These are phyloP conservation scores for Stenotaenia linearis DNA, from an alignment of 2,888 invertebrate species.

Conservation along the genomic window DNA sequence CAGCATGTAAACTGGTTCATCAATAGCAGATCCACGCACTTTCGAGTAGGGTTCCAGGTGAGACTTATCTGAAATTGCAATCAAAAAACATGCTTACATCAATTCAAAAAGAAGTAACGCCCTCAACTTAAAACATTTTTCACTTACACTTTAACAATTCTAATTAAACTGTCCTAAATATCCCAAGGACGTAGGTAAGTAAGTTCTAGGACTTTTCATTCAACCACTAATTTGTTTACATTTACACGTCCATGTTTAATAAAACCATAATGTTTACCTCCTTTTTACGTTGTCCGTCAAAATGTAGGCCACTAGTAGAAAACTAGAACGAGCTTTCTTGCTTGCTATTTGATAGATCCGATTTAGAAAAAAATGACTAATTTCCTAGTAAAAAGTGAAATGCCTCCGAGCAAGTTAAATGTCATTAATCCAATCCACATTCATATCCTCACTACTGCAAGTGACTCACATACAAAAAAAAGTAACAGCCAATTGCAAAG, in stretches of 20 bases:
- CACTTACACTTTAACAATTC: neutral
- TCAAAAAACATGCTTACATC: neutral
- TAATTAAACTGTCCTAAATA: neutral
- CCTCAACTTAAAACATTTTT: neutral
- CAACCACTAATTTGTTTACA: neutral
- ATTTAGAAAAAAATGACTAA: neutral
- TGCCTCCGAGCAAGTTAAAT: neutral
- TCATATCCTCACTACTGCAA: neutral
- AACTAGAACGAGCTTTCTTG: neutral
- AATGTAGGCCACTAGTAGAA: neutral
- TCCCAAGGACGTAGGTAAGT: neutral
- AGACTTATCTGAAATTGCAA: neutral
- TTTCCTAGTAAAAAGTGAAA: neutral
- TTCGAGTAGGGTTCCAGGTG: neutral
- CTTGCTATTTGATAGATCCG: neutral
- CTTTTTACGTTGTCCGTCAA: neutral
- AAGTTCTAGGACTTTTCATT: neutral
- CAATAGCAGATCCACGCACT: slow-evolving; percentile 28
- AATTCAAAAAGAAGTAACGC: neutral
- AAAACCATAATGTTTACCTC: neutral
- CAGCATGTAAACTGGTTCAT: slow-evolving; percentile 40
- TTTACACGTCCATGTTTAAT: neutral
- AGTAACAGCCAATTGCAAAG: neutral
- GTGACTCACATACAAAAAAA: slow-evolving; percentile 9
- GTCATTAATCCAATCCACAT: slow-evolving; percentile 9